Evolutionary conservation across 2,888 invertebrate genomes (phyloP).

Genomic region (Orthosia incerta): DNA sequence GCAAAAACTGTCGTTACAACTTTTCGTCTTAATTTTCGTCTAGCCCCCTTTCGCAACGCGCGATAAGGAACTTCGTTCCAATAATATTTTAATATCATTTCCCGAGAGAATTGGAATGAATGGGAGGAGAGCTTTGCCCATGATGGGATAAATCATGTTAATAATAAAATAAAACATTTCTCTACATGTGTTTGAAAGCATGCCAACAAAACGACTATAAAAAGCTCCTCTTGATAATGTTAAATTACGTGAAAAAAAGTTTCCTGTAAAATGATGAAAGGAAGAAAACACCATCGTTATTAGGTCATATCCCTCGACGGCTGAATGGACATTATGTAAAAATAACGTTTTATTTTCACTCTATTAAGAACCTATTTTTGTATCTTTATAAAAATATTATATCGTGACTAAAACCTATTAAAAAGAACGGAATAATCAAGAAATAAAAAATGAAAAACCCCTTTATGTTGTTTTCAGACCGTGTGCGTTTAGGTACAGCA

Average conservation of each 20-base stretch:
- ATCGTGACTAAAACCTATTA: background rate
- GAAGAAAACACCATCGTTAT: conserved; percentile 35
- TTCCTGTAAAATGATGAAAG: conserved; percentile 40
- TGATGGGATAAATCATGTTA: no score
- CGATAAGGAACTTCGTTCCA: no score
- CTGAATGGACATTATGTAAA: conserved; percentile 45
- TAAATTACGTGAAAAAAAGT: conserved; percentile 38
- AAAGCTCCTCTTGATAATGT: conserved; percentile 37
- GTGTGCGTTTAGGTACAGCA: no score
- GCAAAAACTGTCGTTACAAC: no score
- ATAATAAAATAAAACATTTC: background rate
- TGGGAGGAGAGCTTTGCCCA: no score
- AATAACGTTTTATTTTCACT: conserved; percentile 57
- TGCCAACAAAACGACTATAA: background rate
- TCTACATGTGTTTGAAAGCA: background rate
- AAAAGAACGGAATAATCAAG: conserved; percentile 1
- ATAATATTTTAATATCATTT: no score
- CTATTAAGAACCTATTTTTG: conserved; percentile 45
- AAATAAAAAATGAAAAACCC: background rate
- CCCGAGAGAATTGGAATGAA: no score
- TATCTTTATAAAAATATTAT: conserved; percentile 1
- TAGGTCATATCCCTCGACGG: conserved; percentile 60
- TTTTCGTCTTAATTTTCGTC: no score
- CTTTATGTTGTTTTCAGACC: background rate
- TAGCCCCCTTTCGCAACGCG: no score